These are phyloP conservation scores for Nannoperca australis DNA, from an alignment of 2,797 vertebrate species.

Conservation along the genomic window DNA sequence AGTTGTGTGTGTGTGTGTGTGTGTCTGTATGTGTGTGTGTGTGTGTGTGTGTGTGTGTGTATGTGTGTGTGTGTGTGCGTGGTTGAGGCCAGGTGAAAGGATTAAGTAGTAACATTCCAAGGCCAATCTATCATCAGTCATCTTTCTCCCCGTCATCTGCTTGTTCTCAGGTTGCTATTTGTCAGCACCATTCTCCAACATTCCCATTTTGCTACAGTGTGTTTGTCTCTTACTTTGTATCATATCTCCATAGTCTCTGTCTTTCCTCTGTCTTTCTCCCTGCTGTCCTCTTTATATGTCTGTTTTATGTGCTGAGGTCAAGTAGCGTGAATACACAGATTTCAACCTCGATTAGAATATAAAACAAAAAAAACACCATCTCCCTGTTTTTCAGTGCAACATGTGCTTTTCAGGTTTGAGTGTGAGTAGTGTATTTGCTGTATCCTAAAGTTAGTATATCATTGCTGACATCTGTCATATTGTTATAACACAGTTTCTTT, in stretches of 20 bases:
- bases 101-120: constrained; percentile 51
- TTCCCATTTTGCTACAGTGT: constrained; percentile 13
- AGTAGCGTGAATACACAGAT: constrained; percentile 39
- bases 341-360: constrained; percentile 43
- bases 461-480: constrained; percentile 66
- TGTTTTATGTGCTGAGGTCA: constrained; percentile 57
- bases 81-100: constrained; percentile 57
- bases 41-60: constrained; percentile 7
- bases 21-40: too few relatives aligned
- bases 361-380: constrained; percentile 28
- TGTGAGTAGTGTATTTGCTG: constrained; percentile 28
- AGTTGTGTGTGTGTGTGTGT: too few relatives aligned
- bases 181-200: constrained; percentile 1
- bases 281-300: constrained; percentile 35
- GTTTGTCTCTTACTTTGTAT: constrained; percentile 20
- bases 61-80: constrained; percentile 3
- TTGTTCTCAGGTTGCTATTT: constrained; percentile 41
- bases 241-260: neutral
- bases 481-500: constrained; percentile 58
- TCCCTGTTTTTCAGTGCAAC: constrained; percentile 26
- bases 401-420: constrained; percentile 66
- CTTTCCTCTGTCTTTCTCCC: constrained; percentile 13
- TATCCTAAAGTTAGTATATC: constrained; percentile 61
- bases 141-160: constrained; percentile 45
- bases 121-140: constrained; percentile 57